A percentile compares a stretch with the other conserved stretches of the same genome.
These are phyloP conservation scores for Mesocentrotus franciscanus DNA, from an alignment of 53 echinoderm and acorn worm species.

Conservation along the genomic window DNA sequence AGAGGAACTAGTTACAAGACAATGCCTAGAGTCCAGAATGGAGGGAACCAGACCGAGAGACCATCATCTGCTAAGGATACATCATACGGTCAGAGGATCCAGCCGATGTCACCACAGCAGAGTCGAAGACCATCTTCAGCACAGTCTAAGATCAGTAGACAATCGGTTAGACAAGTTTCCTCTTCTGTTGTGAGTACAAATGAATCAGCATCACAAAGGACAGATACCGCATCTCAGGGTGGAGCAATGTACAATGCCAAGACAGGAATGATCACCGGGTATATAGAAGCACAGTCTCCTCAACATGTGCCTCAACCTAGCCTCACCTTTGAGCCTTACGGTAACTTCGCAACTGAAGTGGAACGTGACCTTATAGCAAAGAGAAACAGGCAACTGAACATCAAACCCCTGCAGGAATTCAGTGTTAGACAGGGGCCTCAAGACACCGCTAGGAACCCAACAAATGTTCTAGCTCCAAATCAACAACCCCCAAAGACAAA, in stretches of 20 bases:
- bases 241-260: slow-evolving; percentile 59
- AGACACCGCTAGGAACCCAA: neutral
- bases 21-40: slow-evolving; percentile 22
- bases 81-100: neutral
- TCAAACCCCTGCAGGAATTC: slow-evolving; percentile 57
- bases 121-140: slow-evolving; percentile 54
- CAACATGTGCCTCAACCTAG: neutral
- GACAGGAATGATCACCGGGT: slow-evolving; percentile 41
- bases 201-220: slow-evolving; percentile 5
- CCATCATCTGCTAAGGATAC: slow-evolving; percentile 45
- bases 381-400: neutral
- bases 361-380: neutral
- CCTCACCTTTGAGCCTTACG: slow-evolving; percentile 58
- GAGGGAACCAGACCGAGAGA: neutral
- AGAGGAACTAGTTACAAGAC: neutral
- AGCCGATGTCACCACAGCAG: slow-evolving; percentile 43
- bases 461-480: neutral
- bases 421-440: slow-evolving; percentile 10
- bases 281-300: neutral
- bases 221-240: neutral
- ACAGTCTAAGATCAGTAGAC: slow-evolving; percentile 19
- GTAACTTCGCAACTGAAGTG: slow-evolving; percentile 61
- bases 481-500: slow-evolving; percentile 8
- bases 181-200: slow-evolving; percentile 1
- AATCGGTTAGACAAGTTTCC: neutral